A percentile compares a stretch with the other conserved stretches of the same genome.
phyloP scores from a whole-genome alignment of 30 jellyfish, hydroid and myxozoan species.

The Turritopsis rubra region DNA sequence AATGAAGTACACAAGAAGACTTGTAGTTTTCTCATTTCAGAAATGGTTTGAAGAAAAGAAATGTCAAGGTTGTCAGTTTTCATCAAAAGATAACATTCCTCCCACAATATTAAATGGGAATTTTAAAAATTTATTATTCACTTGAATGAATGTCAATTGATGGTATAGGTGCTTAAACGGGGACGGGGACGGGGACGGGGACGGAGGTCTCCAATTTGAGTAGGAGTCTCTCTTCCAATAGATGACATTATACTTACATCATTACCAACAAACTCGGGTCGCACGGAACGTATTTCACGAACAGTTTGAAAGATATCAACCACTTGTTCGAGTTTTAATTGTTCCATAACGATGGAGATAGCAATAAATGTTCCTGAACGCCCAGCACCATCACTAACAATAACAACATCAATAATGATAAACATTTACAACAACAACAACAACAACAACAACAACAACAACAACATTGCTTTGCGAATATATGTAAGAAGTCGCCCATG shows the following conservation, averaged over 20 bases:
- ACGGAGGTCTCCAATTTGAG: not conserved
- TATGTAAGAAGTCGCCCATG: too few species aligned
- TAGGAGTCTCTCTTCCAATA: too few species aligned
- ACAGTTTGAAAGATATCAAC: constrained; percentile 84
- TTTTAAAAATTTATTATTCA: too few species aligned
- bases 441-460: not conserved
- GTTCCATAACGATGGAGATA: constrained; percentile 47
- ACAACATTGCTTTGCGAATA: too few species aligned
- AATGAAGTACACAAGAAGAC: not conserved
- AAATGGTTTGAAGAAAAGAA: not conserved
- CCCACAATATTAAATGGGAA: too few species aligned
- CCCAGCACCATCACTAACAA: constrained; percentile 79
- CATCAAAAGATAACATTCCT: too few species aligned
- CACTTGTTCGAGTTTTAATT: constrained; percentile 66
- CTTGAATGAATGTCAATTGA: too few species aligned
- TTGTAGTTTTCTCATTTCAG: too few species aligned
- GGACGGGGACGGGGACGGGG: not conserved
- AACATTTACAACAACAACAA: not conserved
- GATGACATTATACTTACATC: constrained; percentile 51
- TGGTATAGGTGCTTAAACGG: too few species aligned
- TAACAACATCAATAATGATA: too few species aligned
- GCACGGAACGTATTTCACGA: constrained; percentile 55
- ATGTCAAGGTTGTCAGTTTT: not conserved
- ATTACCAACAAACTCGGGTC: constrained; percentile 81
- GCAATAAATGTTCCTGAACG: constrained; percentile 93